These are phyloP conservation scores for Itoplectis maculator DNA, from an alignment of 2,888 invertebrate genomes.

Conservation along the genomic window DNA sequence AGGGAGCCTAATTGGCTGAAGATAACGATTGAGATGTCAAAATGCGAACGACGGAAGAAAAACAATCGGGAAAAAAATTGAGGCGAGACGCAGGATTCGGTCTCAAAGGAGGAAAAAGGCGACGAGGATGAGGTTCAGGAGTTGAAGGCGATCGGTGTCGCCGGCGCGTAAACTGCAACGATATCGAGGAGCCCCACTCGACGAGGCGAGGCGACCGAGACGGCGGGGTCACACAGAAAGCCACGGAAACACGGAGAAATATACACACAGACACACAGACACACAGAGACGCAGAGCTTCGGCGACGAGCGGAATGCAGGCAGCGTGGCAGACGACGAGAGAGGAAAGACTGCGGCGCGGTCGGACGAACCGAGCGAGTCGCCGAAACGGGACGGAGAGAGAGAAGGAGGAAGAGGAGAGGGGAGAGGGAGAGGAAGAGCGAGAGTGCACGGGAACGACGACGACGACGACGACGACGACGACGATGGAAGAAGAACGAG, in stretches of 20 bases:
- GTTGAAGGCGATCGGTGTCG: conserved; percentile 7
- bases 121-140: neutral
- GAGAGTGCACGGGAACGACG: conserved; percentile 46
- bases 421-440: conserved; percentile 45
- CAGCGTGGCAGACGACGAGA: conserved; percentile 74
- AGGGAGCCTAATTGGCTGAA: too few species aligned
- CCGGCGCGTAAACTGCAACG: conserved; percentile 23
- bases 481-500: conserved; percentile 39
- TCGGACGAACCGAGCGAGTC: conserved; percentile 68
- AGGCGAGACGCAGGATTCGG: conserved; percentile 11
- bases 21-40: too few species aligned
- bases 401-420: conserved; percentile 71
- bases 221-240: too few species aligned
- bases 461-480: too few species aligned
- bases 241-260: too few species aligned
- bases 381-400: conserved; percentile 67
- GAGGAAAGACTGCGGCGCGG: conserved; percentile 74
- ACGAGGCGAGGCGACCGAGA: conserved; percentile 21
- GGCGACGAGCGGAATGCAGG: conserved; percentile 72
- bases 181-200: conserved; percentile 24
- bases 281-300: conserved; percentile 63
- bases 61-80: neutral
- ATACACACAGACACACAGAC: too few species aligned
- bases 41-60: neutral
- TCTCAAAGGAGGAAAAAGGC: conserved; percentile 2